Conservation (phyloP, 2,113 vertebrate species). For the Tragelaphus strepsiceros region DNA sequence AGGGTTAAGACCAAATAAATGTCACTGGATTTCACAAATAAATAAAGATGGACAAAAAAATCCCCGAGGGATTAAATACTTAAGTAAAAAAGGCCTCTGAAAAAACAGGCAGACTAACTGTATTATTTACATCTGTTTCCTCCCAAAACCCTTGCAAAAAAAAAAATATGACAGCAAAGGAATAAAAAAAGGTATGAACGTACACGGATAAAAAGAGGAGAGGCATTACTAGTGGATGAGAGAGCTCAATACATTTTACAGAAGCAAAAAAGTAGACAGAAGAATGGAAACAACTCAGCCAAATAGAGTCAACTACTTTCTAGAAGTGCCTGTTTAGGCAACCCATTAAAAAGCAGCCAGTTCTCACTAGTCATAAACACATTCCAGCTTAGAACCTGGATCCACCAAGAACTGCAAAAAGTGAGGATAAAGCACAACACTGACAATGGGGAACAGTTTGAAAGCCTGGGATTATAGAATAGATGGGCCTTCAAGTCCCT, state of each 20-base stretch:
- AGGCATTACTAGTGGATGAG: background rate
- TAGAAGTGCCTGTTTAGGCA: background rate
- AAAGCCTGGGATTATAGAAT: background rate
- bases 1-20: constrained; percentile 4
- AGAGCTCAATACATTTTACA: background rate
- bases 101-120: background rate
- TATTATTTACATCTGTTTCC: background rate
- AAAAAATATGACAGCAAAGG: background rate
- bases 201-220: background rate
- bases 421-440: background rate
- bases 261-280: background rate
- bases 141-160: background rate
- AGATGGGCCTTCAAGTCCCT: background rate
- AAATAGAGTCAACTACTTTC: background rate
- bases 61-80: background rate
- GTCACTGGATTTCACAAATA: background rate
- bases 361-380: background rate
- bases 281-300: background rate
- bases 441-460: background rate
- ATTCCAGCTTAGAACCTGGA: background rate
- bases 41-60: background rate
- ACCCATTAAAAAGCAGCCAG: background rate
- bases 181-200: background rate
- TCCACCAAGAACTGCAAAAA: background rate
- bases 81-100: background rate